phyloP scores from a whole-genome alignment of 2,888 invertebrate species.

The Cheilosia pagana region DNA sequence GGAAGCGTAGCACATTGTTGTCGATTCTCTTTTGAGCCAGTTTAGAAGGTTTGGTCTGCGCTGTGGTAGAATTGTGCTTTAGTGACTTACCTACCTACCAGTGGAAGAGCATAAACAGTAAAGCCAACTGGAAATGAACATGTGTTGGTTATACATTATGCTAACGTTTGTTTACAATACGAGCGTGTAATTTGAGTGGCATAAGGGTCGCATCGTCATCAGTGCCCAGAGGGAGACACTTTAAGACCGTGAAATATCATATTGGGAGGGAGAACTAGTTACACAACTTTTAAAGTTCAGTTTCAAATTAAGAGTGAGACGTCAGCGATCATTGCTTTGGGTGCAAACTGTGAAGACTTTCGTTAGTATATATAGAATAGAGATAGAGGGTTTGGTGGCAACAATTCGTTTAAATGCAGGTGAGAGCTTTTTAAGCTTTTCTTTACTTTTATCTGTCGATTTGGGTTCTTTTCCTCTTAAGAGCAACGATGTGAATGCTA shows the following conservation, averaged over 20 bases:
- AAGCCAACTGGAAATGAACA: background rate
- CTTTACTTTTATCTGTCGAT: background rate
- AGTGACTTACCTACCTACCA: conserved; percentile 47
- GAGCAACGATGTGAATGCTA: background rate
- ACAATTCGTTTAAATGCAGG: too few relatives aligned
- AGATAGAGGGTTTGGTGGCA: background rate
- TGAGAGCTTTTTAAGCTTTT: background rate
- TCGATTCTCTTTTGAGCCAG: conserved; percentile 56
- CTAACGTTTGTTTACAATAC: background rate
- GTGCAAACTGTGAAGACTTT: too few relatives aligned
- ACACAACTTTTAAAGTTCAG: background rate
- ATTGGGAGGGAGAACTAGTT: conserved; percentile 8
- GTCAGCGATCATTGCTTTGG: too few relatives aligned
- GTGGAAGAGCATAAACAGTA: conserved; percentile 2
- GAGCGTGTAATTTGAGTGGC: conserved; percentile 32
- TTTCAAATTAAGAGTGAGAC: conserved; percentile 1
- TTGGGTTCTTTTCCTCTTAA: background rate
- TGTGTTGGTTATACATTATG: conserved; percentile 17
- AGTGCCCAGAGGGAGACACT: background rate
- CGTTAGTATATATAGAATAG: too few relatives aligned
- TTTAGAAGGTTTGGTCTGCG: conserved; percentile 21
- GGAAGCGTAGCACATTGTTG: conserved; percentile 20
- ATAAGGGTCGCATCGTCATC: background rate
- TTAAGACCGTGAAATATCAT: background rate
- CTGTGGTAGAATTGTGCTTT: conserved; percentile 34